A percentile compares a stretch with the other conserved stretches of the same genome.
Evolutionary conservation across 1,140 invertebrate species (phyloP).

Genomic region (Drosophila ananassae): DNA sequence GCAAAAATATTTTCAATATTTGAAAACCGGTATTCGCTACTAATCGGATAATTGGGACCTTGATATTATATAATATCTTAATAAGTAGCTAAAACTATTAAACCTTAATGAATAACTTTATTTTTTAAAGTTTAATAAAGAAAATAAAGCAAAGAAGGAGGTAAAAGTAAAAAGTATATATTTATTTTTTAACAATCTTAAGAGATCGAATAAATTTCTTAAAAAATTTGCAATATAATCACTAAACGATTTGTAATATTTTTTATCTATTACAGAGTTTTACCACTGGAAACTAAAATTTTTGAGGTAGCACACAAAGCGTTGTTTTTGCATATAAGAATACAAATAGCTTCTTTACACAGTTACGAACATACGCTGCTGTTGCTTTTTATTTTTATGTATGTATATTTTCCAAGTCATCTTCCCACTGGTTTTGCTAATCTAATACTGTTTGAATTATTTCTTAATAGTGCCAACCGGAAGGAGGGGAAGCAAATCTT

Average conservation of each 20-base stretch:
- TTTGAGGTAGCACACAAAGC: background rate
- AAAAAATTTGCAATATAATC: background rate
- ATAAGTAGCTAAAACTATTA: no score
- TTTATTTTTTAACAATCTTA: no score
- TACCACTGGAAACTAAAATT: background rate
- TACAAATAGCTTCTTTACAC: background rate
- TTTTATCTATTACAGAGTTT: background rate
- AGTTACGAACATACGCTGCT: background rate
- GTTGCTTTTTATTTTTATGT: background rate
- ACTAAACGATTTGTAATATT: background rate
- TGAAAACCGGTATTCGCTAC: no score
- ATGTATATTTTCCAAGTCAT: constrained; percentile 28
- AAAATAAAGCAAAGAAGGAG: no score
- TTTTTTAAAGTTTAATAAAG: no score
- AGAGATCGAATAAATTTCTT: no score
- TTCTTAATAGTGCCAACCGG: constrained; percentile 79
- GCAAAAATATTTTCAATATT: no score
- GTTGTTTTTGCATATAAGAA: background rate
- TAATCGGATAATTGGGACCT: no score
- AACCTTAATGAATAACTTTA: no score
- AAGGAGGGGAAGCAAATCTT: constrained; percentile 83
- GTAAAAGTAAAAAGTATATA: no score
- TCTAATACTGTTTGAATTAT: constrained; percentile 45
- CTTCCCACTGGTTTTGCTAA: constrained; percentile 25
- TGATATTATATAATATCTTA: no score